Percentiles rank a stretch among this genome's conserved stretches.
Conservation (phyloP, 2,113 vertebrate species). For the Syngnathus typhle region DNA sequence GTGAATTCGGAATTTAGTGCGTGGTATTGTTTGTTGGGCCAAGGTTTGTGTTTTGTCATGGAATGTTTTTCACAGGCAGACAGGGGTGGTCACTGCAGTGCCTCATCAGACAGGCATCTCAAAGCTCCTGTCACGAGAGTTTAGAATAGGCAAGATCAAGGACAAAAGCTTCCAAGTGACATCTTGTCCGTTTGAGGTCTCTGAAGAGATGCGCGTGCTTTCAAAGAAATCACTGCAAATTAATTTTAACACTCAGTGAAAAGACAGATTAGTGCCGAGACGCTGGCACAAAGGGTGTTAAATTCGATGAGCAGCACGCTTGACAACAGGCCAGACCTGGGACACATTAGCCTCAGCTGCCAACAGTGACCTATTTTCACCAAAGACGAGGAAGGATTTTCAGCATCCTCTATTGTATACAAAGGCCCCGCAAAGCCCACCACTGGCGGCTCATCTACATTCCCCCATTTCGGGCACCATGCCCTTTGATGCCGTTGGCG, state of each 20-base stretch:
- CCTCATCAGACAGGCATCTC: constrained; percentile 57
- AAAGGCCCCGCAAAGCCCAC: constrained; percentile 59
- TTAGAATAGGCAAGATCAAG: constrained; percentile 42
- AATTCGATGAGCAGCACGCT: constrained; percentile 64
- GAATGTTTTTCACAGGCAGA: constrained; percentile 48
- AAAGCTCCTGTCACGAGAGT: constrained; percentile 62
- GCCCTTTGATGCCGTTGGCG: constrained; percentile 73
- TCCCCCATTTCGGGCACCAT: constrained; percentile 58
- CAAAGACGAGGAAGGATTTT: constrained; percentile 77
- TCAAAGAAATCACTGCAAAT: constrained; percentile 85
- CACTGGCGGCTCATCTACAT: constrained; percentile 81
- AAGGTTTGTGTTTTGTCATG: constrained; percentile 50
- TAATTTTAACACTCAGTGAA: constrained; percentile 89
- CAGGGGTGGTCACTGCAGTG: constrained; percentile 42
- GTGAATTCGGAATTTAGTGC: constrained; percentile 33
- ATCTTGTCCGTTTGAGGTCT: constrained; percentile 74
- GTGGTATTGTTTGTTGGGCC: constrained; percentile 34
- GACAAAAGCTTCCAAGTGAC: constrained; percentile 70
- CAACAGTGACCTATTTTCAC: constrained; percentile 69
- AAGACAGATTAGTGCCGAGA: constrained; percentile 81
- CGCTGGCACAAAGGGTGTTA: constrained; percentile 78
- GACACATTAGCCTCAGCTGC: constrained; percentile 78
- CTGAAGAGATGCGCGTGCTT: constrained; percentile 80
- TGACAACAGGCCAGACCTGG: constrained; percentile 72
- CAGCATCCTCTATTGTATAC: constrained; percentile 77